Percentiles rank a stretch among this genome's conserved stretches.
These are phyloP conservation scores for Semotilus atromaculatus DNA, from an alignment of 2,797 vertebrate genomes.

Conservation along the genomic window DNA sequence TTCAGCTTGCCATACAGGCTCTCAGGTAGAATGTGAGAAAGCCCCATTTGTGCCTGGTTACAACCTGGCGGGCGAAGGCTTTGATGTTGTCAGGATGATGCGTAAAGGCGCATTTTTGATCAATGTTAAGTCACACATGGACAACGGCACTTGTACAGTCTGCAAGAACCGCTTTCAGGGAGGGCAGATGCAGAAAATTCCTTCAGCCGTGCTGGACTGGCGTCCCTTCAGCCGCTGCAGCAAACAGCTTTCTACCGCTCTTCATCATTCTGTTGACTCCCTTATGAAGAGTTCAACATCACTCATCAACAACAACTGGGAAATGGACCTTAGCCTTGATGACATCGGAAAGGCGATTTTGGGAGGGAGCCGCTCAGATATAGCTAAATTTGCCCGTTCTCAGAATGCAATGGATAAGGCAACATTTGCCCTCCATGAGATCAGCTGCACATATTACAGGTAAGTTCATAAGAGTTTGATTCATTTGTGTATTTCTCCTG, in stretches of 20 bases:
- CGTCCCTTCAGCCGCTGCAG: slow-evolving; percentile 77
- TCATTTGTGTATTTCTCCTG: background rate
- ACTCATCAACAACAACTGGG: slow-evolving; percentile 80
- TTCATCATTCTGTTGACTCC: slow-evolving; percentile 81
- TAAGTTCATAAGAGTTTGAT: slow-evolving; percentile 49
- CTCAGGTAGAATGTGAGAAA: slow-evolving; percentile 74
- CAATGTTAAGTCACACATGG: slow-evolving; percentile 73
- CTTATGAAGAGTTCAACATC: slow-evolving; percentile 78
- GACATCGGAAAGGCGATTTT: slow-evolving; percentile 70
- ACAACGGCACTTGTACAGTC: slow-evolving; percentile 75
- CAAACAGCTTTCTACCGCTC: slow-evolving; percentile 79
- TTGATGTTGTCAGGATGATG: slow-evolving; percentile 85
- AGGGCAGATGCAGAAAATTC: slow-evolving; percentile 77
- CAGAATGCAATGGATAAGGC: slow-evolving; percentile 80
- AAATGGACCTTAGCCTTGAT: slow-evolving; percentile 72
- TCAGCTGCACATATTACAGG: slow-evolving; percentile 82
- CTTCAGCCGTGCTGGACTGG: slow-evolving; percentile 79
- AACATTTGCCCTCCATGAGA: slow-evolving; percentile 80
- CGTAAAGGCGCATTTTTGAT: slow-evolving; percentile 82
- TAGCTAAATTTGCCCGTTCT: slow-evolving; percentile 78
- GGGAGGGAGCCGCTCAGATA: slow-evolving; percentile 78
- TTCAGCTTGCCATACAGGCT: slow-evolving; percentile 67
- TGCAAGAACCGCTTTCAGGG: slow-evolving; percentile 78
- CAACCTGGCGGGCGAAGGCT: slow-evolving; percentile 84
- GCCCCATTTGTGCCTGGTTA: slow-evolving; percentile 81